A percentile compares a stretch with the other conserved stretches of the same genome.
Evolutionary conservation across 35 echinoderm and acorn worm genomes (phyloP).

Genomic region (Amphiura filiformis): DNA sequence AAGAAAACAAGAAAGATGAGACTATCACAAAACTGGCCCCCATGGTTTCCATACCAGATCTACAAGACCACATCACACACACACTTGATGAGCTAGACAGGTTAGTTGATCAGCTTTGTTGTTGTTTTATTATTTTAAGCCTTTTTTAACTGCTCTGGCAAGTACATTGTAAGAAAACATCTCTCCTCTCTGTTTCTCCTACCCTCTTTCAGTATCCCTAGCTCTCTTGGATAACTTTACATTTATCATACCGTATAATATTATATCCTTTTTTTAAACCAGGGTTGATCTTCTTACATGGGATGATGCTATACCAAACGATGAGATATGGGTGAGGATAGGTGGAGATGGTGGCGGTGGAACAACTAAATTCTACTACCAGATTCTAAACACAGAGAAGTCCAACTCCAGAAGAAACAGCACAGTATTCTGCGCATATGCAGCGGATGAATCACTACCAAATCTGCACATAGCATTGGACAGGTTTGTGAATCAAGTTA

Average conservation of each 20-base stretch:
- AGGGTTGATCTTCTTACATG: no score
- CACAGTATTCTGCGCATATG: slow-evolving; percentile 26
- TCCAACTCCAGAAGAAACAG: slow-evolving; percentile 69
- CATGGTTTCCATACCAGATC: background rate
- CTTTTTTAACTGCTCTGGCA: no score
- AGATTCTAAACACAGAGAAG: slow-evolving; percentile 48
- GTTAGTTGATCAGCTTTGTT: background rate
- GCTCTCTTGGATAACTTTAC: no score
- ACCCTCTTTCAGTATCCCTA: no score
- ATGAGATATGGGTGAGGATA: slow-evolving; percentile 70
- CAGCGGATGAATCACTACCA: slow-evolving; percentile 35
- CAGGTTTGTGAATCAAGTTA: slow-evolving; percentile 15
- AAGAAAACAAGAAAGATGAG: background rate
- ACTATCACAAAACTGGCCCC: background rate
- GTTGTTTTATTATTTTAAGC: no score
- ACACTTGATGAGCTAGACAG: slow-evolving; percentile 4
- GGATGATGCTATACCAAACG: no score
- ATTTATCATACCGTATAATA: no score
- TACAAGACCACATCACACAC: background rate
- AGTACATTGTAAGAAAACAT: no score
- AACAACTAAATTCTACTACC: slow-evolving; percentile 53
- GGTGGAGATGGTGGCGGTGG: slow-evolving; percentile 63
- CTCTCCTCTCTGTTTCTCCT: no score
- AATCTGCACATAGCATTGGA: slow-evolving; percentile 39
- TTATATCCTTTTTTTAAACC: no score